Evolutionary conservation across 2,888 invertebrate genomes (phyloP).

Genomic region (Caenorhabditis japonica): DNA sequence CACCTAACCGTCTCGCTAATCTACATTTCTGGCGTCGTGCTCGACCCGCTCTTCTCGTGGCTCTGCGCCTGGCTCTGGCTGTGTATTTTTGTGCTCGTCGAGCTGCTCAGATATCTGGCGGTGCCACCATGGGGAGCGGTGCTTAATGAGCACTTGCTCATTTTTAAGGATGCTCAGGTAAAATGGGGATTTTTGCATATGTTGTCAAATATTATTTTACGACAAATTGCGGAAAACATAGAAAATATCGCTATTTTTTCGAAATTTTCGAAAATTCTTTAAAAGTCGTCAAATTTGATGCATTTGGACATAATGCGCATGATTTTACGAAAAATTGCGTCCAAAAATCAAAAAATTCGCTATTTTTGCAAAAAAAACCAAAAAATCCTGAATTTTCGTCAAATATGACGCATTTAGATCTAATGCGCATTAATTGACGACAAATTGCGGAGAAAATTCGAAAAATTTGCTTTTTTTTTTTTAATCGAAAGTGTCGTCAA

Average conservation of each 20-base stretch:
- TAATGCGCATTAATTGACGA: no score
- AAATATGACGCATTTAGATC: no score
- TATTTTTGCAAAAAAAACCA: no score
- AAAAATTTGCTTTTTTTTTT: no score
- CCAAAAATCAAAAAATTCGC: no score
- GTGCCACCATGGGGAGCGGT: constrained; percentile 70
- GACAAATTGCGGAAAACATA: background rate
- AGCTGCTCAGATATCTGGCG: constrained; percentile 67
- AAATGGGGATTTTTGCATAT: background rate
- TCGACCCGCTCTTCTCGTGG: constrained; percentile 63
- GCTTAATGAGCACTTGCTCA: constrained; percentile 73
- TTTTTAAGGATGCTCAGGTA: constrained; percentile 83
- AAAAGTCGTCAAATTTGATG: no score
- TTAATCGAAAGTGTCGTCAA: no score
- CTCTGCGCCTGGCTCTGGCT: constrained; percentile 70
- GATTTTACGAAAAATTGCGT: no score
- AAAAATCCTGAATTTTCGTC: no score
- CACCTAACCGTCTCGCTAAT: constrained; percentile 75
- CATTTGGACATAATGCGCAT: no score
- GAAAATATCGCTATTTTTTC: no score
- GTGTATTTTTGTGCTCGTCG: constrained; percentile 71
- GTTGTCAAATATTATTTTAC: background rate
- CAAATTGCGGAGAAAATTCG: no score
- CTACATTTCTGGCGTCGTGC: constrained; percentile 67
- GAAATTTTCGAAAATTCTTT: constrained; percentile 78